Conservation (phyloP, 2,888 invertebrate genomes). For the Pterobdella sp. region DNA sequence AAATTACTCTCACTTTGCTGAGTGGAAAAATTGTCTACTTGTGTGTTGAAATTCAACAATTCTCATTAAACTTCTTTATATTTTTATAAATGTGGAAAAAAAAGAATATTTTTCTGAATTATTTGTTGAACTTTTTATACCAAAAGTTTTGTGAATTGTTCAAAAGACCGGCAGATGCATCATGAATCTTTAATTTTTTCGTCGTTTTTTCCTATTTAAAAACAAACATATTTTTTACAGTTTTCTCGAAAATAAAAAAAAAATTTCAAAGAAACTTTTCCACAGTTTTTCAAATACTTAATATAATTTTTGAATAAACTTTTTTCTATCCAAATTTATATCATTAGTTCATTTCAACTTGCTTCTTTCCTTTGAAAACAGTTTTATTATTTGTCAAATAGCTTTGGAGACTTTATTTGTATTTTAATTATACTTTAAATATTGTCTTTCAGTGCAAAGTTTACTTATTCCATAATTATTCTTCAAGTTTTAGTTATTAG, state of each 20-base stretch:
- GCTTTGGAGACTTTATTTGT: not conserved
- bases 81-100: no score
- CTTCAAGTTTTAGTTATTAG: not conserved
- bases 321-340: not conserved
- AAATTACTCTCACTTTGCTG: constrained; percentile 13
- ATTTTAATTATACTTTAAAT: not conserved
- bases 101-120: no score
- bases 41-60: not conserved
- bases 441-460: not conserved
- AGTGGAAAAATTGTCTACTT: not conserved
- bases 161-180: no score
- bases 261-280: no score
- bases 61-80: not conserved
- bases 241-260: no score
- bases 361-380: not conserved
- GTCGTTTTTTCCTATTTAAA: no score
- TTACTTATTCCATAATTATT: not conserved
- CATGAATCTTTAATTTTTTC: no score
- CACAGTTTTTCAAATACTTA: no score
- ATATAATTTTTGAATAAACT: not conserved
- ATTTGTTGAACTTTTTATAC: no score
- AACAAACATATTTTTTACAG: no score
- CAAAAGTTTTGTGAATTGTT: no score
- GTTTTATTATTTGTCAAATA: not conserved
- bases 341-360: not conserved